Percentiles rank a stretch among this genome's conserved stretches.
Conservation (phyloP, 1,140 invertebrate species). For the Caerostris extrusa region DNA sequence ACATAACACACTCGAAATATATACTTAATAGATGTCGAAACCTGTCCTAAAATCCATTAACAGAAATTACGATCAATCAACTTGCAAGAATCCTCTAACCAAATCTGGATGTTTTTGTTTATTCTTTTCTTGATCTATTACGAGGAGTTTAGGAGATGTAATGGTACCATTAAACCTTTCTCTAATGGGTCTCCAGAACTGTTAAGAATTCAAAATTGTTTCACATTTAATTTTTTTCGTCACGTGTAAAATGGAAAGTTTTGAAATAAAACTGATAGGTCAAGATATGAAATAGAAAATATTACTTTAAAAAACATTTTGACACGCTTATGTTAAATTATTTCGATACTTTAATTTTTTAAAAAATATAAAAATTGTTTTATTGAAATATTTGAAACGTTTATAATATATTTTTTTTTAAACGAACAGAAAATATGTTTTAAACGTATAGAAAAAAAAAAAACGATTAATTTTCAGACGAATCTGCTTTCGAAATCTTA, state of each 20-base stretch:
- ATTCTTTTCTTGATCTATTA: background rate
- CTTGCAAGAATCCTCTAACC: background rate
- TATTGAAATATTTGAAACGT: no score
- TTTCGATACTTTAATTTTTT: no score
- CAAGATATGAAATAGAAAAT: background rate
- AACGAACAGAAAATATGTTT: no score
- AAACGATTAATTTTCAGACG: no score
- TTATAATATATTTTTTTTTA: no score
- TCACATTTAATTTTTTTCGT: background rate
- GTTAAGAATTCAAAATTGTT: background rate
- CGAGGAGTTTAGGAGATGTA: background rate
- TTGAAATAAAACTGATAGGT: background rate
- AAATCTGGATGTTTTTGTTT: conserved; percentile 4
- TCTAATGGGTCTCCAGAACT: background rate
- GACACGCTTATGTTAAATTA: no score
- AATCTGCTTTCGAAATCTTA: no score
- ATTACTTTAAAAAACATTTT: background rate
- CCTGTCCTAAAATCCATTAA: conserved; percentile 29
- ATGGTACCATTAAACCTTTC: background rate
- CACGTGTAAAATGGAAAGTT: background rate
- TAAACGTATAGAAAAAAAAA: no score
- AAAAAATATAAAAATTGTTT: no score
- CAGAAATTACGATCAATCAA: conserved; percentile 29
- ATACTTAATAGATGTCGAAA: conserved; percentile 56
- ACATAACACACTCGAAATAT: no score